phyloP scores from a whole-genome alignment of 2,888 invertebrate species.

The Andrena haemorrhoa region DNA sequence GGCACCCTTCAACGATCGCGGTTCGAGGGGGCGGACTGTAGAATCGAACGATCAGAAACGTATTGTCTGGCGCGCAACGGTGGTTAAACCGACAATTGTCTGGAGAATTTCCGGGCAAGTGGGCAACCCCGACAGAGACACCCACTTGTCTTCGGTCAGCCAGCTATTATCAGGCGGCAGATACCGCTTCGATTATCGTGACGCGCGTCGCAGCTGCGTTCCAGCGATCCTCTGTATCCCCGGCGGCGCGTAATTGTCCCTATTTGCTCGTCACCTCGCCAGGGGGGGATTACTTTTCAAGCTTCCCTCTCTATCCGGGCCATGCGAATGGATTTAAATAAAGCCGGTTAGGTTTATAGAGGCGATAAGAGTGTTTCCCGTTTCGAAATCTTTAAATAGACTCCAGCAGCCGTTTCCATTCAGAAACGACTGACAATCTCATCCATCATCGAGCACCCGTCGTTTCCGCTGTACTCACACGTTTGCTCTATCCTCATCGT shows the following conservation, averaged over 20 bases:
- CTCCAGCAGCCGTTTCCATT: slow-evolving; percentile 8
- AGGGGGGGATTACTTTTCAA: not conserved
- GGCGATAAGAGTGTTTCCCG: not conserved
- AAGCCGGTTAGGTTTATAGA: not conserved
- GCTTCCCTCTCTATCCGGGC: not conserved
- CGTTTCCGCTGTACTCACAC: not conserved
- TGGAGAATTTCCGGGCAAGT: slow-evolving; percentile 51
- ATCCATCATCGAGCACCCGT: not conserved
- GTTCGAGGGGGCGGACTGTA: not conserved
- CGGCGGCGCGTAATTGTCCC: slow-evolving; percentile 9
- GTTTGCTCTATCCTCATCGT: slow-evolving; percentile 4
- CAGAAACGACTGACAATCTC: slow-evolving; percentile 3
- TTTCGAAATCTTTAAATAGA: not conserved
- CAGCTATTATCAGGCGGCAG: slow-evolving; percentile 40
- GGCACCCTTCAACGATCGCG: not conserved
- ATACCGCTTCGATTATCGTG: slow-evolving; percentile 41
- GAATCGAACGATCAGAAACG: slow-evolving; percentile 11
- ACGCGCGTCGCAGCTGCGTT: slow-evolving; percentile 19
- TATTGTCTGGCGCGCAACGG: slow-evolving; percentile 13
- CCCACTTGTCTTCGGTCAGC: slow-evolving; percentile 10
- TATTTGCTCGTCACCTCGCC: not conserved
- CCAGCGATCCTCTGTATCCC: slow-evolving; percentile 1
- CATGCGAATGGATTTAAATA: not conserved
- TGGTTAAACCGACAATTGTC: slow-evolving; percentile 43
- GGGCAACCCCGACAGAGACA: slow-evolving; percentile 20